Conservation (phyloP, 2,888 invertebrate species). For the Hydriomena furcata region DNA sequence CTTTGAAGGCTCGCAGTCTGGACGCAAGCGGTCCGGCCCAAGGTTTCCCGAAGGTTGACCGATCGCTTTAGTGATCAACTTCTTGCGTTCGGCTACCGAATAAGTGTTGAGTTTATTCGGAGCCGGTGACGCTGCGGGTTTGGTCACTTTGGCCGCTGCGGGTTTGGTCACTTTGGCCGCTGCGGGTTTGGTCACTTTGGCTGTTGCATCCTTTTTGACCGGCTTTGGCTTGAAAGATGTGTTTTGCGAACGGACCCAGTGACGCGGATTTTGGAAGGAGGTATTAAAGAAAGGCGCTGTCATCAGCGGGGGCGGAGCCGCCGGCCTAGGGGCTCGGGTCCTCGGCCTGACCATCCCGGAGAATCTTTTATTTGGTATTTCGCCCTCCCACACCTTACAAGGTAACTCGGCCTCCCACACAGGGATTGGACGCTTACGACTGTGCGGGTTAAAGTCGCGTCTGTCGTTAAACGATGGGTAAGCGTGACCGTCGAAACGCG, state of each 20-base stretch:
- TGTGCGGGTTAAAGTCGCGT: conserved; percentile 32
- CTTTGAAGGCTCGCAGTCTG: conserved; percentile 46
- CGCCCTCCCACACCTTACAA: conserved; percentile 46
- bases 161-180: conserved; percentile 47
- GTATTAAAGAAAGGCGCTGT: conserved; percentile 6
- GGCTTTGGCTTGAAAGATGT: conserved; percentile 28
- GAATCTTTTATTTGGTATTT: conserved; percentile 46
- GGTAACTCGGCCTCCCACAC: conserved; percentile 45
- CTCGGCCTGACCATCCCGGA: conserved; percentile 20
- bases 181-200: conserved; percentile 41
- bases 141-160: no score
- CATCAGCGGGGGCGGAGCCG: neutral
- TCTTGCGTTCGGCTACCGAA: conserved; percentile 39
- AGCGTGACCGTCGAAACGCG: conserved; percentile 40
- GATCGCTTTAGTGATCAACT: conserved; percentile 30
- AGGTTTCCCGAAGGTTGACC: conserved; percentile 9
- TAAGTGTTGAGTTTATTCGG: conserved; percentile 41
- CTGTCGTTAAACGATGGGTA: conserved; percentile 48
- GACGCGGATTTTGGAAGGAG: conserved; percentile 7
- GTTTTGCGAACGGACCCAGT: neutral
- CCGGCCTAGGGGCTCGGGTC: neutral
- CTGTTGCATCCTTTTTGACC: conserved; percentile 40
- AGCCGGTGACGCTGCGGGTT: conserved; percentile 27
- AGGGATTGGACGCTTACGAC: conserved; percentile 47
- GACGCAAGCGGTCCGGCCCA: conserved; percentile 37